phyloP scores from a whole-genome alignment of 2,888 invertebrate genomes.

The Idaea dimidiata region DNA sequence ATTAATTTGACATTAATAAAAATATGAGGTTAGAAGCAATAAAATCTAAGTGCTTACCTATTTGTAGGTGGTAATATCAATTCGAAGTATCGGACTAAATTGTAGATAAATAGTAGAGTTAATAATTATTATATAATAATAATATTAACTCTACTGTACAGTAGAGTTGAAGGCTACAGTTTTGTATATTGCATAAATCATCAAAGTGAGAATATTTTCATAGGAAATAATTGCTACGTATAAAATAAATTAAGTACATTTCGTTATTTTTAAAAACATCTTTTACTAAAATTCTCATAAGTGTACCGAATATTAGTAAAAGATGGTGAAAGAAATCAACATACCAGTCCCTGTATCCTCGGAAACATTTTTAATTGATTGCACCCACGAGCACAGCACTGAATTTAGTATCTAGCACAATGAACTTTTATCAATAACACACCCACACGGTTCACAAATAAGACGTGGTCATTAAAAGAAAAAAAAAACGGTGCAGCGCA shows the following conservation, averaged over 20 bases:
- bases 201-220: no score
- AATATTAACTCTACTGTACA: constrained; percentile 4
- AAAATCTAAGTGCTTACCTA: no score
- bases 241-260: background rate
- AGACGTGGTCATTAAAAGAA: constrained; percentile 39
- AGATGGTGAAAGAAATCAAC: constrained; percentile 29
- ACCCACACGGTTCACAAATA: constrained; percentile 38
- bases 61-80: background rate
- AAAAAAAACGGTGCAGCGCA: constrained; percentile 37
- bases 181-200: no score
- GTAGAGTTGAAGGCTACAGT: no score
- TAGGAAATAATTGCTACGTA: no score
- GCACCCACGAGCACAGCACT: constrained; percentile 38
- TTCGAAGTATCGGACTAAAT: background rate
- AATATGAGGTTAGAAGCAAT: no score
- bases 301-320: background rate
- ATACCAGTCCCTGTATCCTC: constrained; percentile 74
- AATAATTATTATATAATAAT: background rate
- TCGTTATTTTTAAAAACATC: background rate
- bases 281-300: no score
- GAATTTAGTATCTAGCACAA: constrained; percentile 38
- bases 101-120: background rate
- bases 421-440: constrained; percentile 48
- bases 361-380: constrained; percentile 62
- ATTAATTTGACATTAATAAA: no score